Conservation (phyloP, 2,113 vertebrate genomes). For the Apodemus sylvaticus region DNA sequence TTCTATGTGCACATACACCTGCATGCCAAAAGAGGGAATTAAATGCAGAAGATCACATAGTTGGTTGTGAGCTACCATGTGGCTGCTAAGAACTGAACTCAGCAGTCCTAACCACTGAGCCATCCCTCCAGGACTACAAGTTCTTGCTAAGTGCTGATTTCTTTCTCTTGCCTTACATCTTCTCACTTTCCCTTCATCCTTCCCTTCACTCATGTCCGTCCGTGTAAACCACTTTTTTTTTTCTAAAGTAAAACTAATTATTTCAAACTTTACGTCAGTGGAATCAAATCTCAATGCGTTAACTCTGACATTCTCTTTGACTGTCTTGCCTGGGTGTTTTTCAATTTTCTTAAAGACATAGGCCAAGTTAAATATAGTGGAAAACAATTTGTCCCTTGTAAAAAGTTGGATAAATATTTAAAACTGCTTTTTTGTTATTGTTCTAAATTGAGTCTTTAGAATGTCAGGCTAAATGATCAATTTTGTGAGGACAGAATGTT, state of each 20-base stretch:
- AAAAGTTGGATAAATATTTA: neutral
- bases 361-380: neutral
- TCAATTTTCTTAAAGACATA: neutral
- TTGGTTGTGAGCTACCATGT: too few relatives aligned
- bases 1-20: too few relatives aligned
- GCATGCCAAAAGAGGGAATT: too few relatives aligned
- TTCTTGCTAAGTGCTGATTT: neutral
- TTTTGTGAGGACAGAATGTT: constrained; percentile 17
- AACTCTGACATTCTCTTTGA: neutral
- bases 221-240: neutral
- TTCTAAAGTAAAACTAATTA: neutral
- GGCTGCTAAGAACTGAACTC: too few relatives aligned
- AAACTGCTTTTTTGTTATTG: constrained; percentile 28
- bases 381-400: neutral
- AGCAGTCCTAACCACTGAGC: too few relatives aligned
- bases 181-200: neutral
- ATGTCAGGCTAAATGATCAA: neutral
- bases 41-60: too few relatives aligned
- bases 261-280: constrained; percentile 5
- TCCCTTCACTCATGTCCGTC: neutral
- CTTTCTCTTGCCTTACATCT: neutral
- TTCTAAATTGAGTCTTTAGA: neutral
- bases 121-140: too few relatives aligned
- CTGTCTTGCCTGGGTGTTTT: neutral
- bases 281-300: neutral